Evolutionary conservation across 2,113 vertebrate species (phyloP), one percentile per base, ranked within the genome.

Genomic region (Calidris pugnax): DNA sequence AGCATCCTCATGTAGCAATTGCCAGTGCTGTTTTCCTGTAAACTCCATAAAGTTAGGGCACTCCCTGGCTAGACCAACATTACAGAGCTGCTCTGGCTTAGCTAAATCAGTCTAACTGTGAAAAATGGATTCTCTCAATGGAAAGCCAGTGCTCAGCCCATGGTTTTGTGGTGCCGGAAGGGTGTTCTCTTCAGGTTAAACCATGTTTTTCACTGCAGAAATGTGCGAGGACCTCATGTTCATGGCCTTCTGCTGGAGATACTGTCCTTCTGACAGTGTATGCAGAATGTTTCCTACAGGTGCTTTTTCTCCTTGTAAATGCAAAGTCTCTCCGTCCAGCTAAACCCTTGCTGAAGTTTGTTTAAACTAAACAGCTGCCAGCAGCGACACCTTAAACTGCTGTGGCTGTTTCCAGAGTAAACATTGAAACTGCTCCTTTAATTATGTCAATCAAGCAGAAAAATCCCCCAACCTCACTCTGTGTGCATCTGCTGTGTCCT

Each of bases 371-470:
- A 50, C 96, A 95, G 94, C 93, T 95, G 95, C 93, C 93, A 12
- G 89, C 89, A 95, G 89, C 2, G 64, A 95, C 96, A 93, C 94
- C 95, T 95, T 71, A 55, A 28, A 18, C 92, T 88, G 91, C 94
- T 69, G 94, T 67, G 94, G 72, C 91, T 74, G 89, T 59, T 94
- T 72, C 89, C 93, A 28, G 89, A 71, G 93, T 82, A 96, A 96
- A 97, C 95, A 95, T 45, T 57, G 94, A 95, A 92, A 82, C 91
- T 91, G 95, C 95, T 97, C 94, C 95, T 85, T 64, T 94, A 85
- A 87, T 92, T 48, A 56, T 48, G 93, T 95, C 96, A 91, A 75
- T 97, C 96, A 95, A 87, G 48, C 80, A 9, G 80, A 11, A 32
- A 77, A 77, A 47, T 16, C 80, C 71, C 82, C 55, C 86, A 51